Conservation (phyloP, 2,888 invertebrate species). For the Sthenelais limicola region DNA sequence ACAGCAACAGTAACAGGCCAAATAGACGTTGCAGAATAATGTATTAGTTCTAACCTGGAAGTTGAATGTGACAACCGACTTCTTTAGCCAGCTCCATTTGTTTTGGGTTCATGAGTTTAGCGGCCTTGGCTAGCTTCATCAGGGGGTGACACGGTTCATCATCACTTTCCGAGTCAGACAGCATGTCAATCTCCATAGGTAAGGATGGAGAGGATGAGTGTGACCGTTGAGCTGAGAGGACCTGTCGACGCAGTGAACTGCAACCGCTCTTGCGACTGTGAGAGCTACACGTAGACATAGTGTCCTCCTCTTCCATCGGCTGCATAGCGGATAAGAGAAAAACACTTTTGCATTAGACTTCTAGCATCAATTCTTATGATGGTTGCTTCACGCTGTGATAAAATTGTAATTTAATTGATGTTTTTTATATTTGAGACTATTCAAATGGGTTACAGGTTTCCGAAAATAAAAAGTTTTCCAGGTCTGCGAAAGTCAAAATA, state of each 20-base stretch:
- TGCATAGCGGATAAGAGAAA: too few species aligned
- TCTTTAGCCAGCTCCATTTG: slow-evolving; percentile 91
- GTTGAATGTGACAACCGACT: slow-evolving; percentile 74
- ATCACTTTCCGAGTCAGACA: slow-evolving; percentile 42
- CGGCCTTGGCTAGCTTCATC: slow-evolving; percentile 86
- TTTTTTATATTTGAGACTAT: too few species aligned
- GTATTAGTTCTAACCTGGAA: slow-evolving; percentile 65
- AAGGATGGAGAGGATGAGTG: slow-evolving; percentile 8
- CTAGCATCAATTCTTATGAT: too few species aligned
- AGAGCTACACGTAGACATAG: slow-evolving; percentile 59
- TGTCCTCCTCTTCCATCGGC: slow-evolving; percentile 63
- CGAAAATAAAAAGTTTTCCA: too few species aligned
- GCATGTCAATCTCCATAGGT: slow-evolving; percentile 13
- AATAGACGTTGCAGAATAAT: not conserved
- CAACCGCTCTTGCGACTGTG: slow-evolving; percentile 49
- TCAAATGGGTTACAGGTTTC: too few species aligned
- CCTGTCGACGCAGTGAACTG: slow-evolving; percentile 22
- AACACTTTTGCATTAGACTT: too few species aligned
- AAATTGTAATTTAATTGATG: too few species aligned
- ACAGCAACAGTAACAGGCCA: too few species aligned
- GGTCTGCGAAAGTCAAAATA: too few species aligned
- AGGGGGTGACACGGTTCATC: slow-evolving; percentile 76
- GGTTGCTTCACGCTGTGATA: too few species aligned
- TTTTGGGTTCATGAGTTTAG: slow-evolving; percentile 87
- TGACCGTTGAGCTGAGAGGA: slow-evolving; percentile 30